A percentile compares a stretch with the other conserved stretches of the same genome.
These are phyloP conservation scores for Rhagoletis zephyria DNA, from an alignment of 1,140 invertebrate genomes.

Conservation along the genomic window DNA sequence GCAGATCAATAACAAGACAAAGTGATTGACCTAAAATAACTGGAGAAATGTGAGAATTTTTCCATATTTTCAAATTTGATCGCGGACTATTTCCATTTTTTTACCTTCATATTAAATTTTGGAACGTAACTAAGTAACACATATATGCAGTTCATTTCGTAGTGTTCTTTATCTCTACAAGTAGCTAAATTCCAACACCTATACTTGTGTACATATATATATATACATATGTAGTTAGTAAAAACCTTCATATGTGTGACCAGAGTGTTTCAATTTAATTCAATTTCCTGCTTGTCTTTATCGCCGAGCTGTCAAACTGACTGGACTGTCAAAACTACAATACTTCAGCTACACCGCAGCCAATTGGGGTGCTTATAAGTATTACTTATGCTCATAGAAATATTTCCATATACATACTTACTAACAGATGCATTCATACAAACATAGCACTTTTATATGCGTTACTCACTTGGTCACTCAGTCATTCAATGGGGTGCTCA, in stretches of 20 bases:
- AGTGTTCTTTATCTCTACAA: no score
- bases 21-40: no score
- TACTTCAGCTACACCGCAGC: constrained; percentile 5
- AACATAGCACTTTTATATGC: neutral
- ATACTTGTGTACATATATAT: no score
- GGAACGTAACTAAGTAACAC: no score
- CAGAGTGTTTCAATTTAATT: constrained; percentile 34
- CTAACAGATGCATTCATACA: neutral
- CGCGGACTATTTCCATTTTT: no score
- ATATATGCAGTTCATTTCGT: no score
- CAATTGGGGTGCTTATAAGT: constrained; percentile 22
- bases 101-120: no score
- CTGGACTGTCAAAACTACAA: constrained; percentile 43
- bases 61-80: no score
- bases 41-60: no score
- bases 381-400: constrained; percentile 26
- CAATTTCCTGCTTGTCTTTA: constrained; percentile 47
- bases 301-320: neutral
- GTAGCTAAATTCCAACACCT: no score
- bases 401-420: neutral
- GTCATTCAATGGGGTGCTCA: neutral
- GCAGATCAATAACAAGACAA: no score
- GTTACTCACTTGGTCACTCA: constrained; percentile 32
- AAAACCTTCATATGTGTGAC: constrained; percentile 3
- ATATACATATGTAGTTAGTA: neutral